Percentiles rank a stretch among this genome's conserved stretches.
Evolutionary conservation across 2,113 vertebrate genomes (phyloP).

Genomic region (Neolamprologus variostigma): DNA sequence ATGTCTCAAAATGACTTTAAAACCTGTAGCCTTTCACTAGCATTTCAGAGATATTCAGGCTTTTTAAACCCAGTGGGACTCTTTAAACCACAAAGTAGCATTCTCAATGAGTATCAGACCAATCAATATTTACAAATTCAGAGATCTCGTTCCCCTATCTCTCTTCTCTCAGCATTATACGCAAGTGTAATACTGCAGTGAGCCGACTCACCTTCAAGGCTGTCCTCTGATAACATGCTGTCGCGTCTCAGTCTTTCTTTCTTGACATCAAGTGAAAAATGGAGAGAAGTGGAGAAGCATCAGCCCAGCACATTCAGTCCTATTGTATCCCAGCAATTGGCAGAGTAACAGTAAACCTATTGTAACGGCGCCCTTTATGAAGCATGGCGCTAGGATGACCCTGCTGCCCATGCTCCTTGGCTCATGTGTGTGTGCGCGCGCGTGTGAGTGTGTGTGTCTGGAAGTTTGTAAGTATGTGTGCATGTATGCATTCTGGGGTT

Average conservation of each 20-base stretch:
- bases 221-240: constrained; percentile 65
- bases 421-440: constrained; percentile 22
- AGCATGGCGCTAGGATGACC: constrained; percentile 60
- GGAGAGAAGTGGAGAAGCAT: constrained; percentile 20
- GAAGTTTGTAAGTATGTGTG: constrained; percentile 25
- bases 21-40: background rate
- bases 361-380: constrained; percentile 65
- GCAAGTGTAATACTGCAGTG: background rate
- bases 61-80: background rate
- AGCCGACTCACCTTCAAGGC: constrained; percentile 66
- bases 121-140: background rate
- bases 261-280: constrained; percentile 58
- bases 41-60: background rate
- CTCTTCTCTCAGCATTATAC: background rate
- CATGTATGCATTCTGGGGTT: constrained; percentile 23
- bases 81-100: background rate
- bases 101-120: background rate
- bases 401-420: constrained; percentile 60
- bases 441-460: constrained; percentile 15
- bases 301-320: constrained; percentile 35
- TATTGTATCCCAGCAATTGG: constrained; percentile 28
- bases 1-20: background rate
- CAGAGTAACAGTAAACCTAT: constrained; percentile 66
- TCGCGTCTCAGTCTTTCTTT: constrained; percentile 36
- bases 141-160: background rate